Evolutionary conservation across 2,888 invertebrate genomes (phyloP).

Genomic region (Aspidiotus destructor): DNA sequence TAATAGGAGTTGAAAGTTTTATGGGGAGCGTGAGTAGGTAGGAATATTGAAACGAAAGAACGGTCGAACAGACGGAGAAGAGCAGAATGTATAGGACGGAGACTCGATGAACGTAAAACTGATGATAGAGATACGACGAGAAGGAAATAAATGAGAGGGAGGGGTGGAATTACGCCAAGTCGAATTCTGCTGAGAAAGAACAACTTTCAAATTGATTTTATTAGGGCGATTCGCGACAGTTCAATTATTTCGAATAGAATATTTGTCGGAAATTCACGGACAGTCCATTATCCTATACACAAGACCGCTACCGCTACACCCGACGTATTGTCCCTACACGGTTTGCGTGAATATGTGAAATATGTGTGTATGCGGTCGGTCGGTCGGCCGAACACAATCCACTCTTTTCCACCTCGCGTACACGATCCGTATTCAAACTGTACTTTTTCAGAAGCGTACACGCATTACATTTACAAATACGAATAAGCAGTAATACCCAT

Average conservation of each 20-base stretch:
- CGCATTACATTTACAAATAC: constrained; percentile 11
- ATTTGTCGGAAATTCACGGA: constrained; percentile 30
- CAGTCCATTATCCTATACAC: constrained; percentile 29
- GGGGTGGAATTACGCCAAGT: background rate
- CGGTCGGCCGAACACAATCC: no score
- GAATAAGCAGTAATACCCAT: no score
- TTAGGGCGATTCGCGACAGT: constrained; percentile 31
- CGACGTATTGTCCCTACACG: constrained; percentile 12
- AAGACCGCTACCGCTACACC: background rate
- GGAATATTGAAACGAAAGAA: no score
- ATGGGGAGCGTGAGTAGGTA: background rate
- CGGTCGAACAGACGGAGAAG: no score
- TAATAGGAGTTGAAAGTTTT: constrained; percentile 20
- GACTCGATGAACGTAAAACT: no score
- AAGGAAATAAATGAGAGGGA: no score
- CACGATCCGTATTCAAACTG: no score
- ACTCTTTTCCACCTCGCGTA: no score
- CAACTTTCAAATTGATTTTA: constrained; percentile 30
- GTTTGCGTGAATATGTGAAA: background rate
- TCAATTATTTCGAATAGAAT: constrained; percentile 29
- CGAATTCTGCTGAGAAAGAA: constrained; percentile 5
- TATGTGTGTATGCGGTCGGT: no score
- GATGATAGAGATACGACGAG: no score
- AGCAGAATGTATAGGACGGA: no score
- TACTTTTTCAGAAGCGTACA: constrained; percentile 7